Evolutionary conservation across 2,888 invertebrate genomes (phyloP), one percentile per base, ranked within the genome.

Genomic region (Neocrepidodera transversa): DNA sequence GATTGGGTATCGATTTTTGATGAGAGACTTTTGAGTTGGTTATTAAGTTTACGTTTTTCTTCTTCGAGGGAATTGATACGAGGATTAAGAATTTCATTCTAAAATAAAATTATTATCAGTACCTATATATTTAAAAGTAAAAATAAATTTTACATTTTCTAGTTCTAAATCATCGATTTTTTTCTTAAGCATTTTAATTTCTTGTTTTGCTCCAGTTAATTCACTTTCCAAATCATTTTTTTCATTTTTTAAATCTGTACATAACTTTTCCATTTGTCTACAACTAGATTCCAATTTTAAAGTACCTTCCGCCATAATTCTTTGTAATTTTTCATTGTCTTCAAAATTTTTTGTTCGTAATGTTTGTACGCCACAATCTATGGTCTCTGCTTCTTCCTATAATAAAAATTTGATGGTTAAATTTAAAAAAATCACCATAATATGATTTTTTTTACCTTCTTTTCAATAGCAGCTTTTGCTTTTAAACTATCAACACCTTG

Each of bases 201-300:
- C 71, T 32, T 76, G 73, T 54, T 65, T 71, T 60, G 78, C 78
- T 18, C 68, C 65, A 23, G 68, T 62, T 30, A 79, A 63, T 57
- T 73, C 67, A 17, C 61, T 64, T 62, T 78, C 77, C 26, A 77
- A 54, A 45, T 74, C 68, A 26, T 74, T 70, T 64, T 78, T 79
- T 62, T 80, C 79, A 11, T 64, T 67, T 61, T 75, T 78, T 20
- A 80, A 64, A 51, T 75, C 73, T 0, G 66, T 66, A 62, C 78
- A 78, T 11, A 76, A 62, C 13, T 62, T 65, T 70, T 80, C 79
- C 73, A 80, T 74, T 63, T 78, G 76, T 50, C 68, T 71, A 60
- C 77, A 79, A 53, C 74, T 78, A 0, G 66, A 66, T 64, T 79
- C 78, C 14, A 80, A 71, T 68, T 78, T 79, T 30, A 67, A 58